Conservation (phyloP, 92 coral and sea anemone genomes). For the Parazoanthus swiftii region DNA sequence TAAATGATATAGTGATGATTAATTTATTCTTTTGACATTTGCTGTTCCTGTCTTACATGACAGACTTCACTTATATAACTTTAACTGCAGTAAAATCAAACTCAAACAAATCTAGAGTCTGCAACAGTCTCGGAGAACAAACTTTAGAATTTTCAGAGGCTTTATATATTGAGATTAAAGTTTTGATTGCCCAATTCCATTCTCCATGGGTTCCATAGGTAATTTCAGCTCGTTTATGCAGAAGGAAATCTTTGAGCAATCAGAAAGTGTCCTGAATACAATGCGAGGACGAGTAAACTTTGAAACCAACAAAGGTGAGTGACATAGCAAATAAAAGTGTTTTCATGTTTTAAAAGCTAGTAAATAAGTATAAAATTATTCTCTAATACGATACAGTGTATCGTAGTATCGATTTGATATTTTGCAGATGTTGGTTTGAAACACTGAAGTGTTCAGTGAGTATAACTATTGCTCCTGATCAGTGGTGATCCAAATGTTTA, state of each 20-base stretch:
- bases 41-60: not conserved
- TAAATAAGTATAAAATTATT: too few relatives aligned
- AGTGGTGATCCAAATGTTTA: too few relatives aligned
- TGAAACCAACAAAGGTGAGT: constrained; percentile 82
- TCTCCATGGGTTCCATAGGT: constrained; percentile 55
- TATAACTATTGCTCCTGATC: too few relatives aligned
- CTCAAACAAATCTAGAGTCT: not conserved
- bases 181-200: not conserved
- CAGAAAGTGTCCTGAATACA: constrained; percentile 96
- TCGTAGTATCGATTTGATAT: not conserved
- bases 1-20: too few relatives aligned
- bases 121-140: not conserved
- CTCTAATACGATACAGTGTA: not conserved
- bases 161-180: not conserved
- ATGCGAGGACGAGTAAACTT: constrained; percentile 96
- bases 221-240: constrained; percentile 97
- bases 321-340: not conserved
- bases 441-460: too few relatives aligned
- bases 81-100: not conserved
- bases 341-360: too few relatives aligned
- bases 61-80: too few relatives aligned
- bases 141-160: not conserved
- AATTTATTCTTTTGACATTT: not conserved
- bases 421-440: too few relatives aligned
- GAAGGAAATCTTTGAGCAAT: constrained; percentile 97